Conservation (phyloP, 2,113 vertebrate species). For the Onychorhynchus coronatus region DNA sequence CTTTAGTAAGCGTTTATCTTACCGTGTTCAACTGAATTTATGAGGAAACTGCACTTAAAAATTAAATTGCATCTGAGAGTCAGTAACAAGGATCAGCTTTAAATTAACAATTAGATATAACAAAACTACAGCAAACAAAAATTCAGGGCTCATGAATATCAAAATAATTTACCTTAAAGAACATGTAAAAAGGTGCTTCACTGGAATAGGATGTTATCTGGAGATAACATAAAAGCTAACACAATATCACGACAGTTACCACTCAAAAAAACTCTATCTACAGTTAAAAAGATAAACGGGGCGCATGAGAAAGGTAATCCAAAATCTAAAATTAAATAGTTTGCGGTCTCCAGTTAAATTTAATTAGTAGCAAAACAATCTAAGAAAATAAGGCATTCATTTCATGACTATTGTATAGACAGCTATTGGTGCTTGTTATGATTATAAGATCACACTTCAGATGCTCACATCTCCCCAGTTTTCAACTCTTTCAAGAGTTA, state of each 20-base stretch:
- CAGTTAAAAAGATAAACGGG: conserved; percentile 19
- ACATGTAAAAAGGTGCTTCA: background rate
- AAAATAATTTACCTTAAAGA: background rate
- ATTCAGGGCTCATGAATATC: background rate
- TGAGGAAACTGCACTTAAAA: background rate
- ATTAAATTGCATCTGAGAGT: background rate
- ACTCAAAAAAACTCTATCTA: background rate
- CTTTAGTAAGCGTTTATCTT: background rate
- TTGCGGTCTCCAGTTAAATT: conserved; percentile 1
- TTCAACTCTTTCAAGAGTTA: background rate
- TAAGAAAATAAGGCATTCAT: background rate
- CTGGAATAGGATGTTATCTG: background rate
- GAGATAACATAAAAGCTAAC: background rate
- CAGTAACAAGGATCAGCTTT: background rate
- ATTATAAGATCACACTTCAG: conserved; percentile 19
- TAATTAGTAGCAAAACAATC: background rate
- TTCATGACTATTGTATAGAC: background rate
- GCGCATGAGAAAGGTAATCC: background rate
- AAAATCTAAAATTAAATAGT: conserved; percentile 14
- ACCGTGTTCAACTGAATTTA: background rate
- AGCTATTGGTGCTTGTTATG: background rate
- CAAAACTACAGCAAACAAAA: background rate
- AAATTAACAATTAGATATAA: conserved; percentile 2
- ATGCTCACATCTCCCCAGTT: background rate
- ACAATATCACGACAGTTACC: background rate